Evolutionary conservation across 2,797 vertebrate genomes (phyloP), one percentile per base, ranked within the genome.

Genomic region (Enoplosus armatus): DNA sequence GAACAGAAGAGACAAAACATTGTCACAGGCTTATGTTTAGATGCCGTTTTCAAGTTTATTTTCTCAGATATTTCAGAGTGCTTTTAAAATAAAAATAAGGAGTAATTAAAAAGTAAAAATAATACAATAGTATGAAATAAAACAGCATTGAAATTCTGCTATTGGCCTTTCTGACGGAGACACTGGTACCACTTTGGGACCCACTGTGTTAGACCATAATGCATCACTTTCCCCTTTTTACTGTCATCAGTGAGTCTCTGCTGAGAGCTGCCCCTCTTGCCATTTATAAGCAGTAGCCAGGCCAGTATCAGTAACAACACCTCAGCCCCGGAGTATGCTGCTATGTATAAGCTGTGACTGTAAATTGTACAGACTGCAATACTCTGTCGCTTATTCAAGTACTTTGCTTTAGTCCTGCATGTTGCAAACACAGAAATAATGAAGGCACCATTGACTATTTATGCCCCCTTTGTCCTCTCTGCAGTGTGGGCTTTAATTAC

Each of bases 341-440:
- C 92, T 90, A 92, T 92, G 91, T 93, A 90, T 92, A 93, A 94
- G 89, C 85, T 69, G 82, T 87, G 82, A 85, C 86, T 80, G 68
- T 85, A 83, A 89, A 83, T 55, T 83, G 39, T 55, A 68, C 85
- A 77, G 73, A 76, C 80, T 54, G 71, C 72, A 72, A 84, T 84
- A 71, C 80, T 78, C 79, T 43, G 59, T 74, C 86, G 65, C 82
- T 84, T 86, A 87, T 89, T 89, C 82, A 79, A 88, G 65, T 80
- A 37, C 85, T 81, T 86, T 81, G 48, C 77, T 81, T 85, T 65
- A 86, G 75, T 77, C 43, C 48, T 66, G 75, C 69, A 65, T 60
- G 61, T 76, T 63, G 80, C 80, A 78, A 80, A 85, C 60, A 72
- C 58, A 53, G 65, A 85, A 75, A 67, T 79, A 77, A 67, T 70